These are phyloP conservation scores for Archilochus colubris DNA, from an alignment of 2,113 vertebrate genomes.

Conservation along the genomic window DNA sequence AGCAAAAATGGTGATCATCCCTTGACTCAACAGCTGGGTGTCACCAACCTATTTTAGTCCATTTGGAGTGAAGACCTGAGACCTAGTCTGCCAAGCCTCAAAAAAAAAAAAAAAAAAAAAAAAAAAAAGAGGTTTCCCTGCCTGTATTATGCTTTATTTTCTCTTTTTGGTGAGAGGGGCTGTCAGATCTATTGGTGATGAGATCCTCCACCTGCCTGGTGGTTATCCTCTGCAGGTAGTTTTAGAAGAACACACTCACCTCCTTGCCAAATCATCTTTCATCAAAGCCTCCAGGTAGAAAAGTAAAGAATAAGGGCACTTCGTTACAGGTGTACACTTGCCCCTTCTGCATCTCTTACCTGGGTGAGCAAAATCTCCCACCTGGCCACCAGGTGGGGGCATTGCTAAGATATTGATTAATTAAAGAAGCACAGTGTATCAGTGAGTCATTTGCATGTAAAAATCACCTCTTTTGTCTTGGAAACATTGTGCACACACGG, in stretches of 20 bases:
- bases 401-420: constrained; percentile 49
- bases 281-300: background rate
- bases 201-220: background rate
- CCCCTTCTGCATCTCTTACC: background rate
- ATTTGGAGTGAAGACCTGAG: background rate
- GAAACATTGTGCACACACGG: accelerated
- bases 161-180: background rate
- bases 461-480: background rate
- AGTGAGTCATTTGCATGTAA: background rate
- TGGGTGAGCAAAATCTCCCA: background rate
- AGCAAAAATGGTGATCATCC: background rate
- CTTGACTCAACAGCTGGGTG: background rate
- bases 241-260: background rate
- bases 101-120: background rate
- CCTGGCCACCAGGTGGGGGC: constrained; percentile 58
- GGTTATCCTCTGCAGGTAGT: background rate
- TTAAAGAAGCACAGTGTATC: accelerated
- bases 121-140: background rate
- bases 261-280: background rate
- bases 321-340: background rate
- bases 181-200: background rate
- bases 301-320: background rate
- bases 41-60: background rate
- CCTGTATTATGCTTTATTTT: background rate
- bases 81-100: background rate